Conservation (phyloP, 2,797 vertebrate genomes). For the Hipposideros larvatus region DNA sequence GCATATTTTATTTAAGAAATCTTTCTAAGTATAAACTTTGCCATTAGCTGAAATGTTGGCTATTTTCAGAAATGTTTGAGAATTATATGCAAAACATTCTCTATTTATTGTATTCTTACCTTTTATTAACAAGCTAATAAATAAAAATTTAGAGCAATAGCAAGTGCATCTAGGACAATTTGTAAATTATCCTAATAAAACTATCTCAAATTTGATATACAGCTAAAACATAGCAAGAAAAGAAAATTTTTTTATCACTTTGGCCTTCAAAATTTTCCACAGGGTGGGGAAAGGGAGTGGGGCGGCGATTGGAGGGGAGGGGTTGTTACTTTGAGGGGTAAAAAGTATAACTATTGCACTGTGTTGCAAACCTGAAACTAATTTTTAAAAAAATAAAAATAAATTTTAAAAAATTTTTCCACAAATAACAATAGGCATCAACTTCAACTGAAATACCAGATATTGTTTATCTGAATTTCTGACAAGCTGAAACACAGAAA, state of each 20-base stretch:
- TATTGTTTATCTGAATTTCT: constrained; percentile 53
- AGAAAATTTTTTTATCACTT: not conserved
- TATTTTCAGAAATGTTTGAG: constrained; percentile 38
- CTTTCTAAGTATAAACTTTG: not conserved
- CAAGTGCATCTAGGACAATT: not conserved
- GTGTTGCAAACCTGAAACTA: too few relatives aligned
- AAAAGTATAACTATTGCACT: too few relatives aligned
- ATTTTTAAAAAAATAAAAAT: too few relatives aligned
- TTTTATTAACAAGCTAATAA: constrained; percentile 35
- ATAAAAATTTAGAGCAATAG: constrained; percentile 26
- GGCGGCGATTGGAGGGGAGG: too few relatives aligned
- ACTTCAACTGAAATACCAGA: constrained; percentile 19
- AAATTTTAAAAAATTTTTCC: not conserved
- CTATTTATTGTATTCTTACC: not conserved
- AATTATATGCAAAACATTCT: constrained; percentile 17
- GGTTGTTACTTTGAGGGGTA: too few relatives aligned
- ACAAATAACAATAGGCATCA: constrained; percentile 15
- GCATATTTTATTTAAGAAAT: not conserved
- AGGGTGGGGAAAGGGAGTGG: not conserved
- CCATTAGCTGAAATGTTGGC: not conserved
- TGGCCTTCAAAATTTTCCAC: constrained; percentile 28
- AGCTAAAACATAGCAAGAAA: constrained; percentile 27
- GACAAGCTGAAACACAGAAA: constrained; percentile 28
- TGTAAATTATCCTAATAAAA: constrained; percentile 41
- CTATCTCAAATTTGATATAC: constrained; percentile 6